A percentile compares a stretch with the other conserved stretches of the same genome.
These are phyloP conservation scores for Aquatica leii DNA, from an alignment of 2,888 invertebrate species.

Conservation along the genomic window DNA sequence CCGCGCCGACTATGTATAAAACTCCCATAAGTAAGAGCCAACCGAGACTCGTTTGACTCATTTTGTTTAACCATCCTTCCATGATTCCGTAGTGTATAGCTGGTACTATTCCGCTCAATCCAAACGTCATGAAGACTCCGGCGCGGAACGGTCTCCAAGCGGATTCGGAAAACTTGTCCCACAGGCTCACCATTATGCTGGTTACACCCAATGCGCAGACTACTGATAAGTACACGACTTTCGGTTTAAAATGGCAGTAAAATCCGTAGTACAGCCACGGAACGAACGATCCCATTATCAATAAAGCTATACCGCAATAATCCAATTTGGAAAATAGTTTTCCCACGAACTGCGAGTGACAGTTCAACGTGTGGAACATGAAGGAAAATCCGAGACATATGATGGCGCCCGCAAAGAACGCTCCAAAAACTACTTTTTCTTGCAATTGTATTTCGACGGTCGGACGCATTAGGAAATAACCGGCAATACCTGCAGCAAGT, in stretches of 20 bases:
- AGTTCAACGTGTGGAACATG: slow-evolving; percentile 97
- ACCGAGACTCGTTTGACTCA: slow-evolving; percentile 89
- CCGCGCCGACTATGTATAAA: slow-evolving; percentile 94
- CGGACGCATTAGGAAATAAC: slow-evolving; percentile 89
- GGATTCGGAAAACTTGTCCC: slow-evolving; percentile 97
- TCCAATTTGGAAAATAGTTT: slow-evolving; percentile 98
- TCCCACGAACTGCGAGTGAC: slow-evolving; percentile 97
- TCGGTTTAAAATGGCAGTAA: slow-evolving; percentile 95
- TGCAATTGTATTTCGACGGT: slow-evolving; percentile 87
- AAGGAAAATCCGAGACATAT: slow-evolving; percentile 96
- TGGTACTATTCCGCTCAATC: slow-evolving; percentile 95
- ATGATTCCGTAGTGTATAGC: slow-evolving; percentile 95
- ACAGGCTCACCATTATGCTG: slow-evolving; percentile 90
- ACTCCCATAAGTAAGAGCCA: slow-evolving; percentile 63
- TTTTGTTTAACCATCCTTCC: slow-evolving; percentile 94
- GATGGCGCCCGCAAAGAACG: slow-evolving; percentile 97
- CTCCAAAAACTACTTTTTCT: slow-evolving; percentile 94
- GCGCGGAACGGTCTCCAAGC: slow-evolving; percentile 90
- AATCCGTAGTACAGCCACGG: slow-evolving; percentile 99
- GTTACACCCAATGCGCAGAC: slow-evolving; percentile 92
- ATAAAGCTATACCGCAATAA: slow-evolving; percentile 97
- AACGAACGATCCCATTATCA: slow-evolving; percentile 99
- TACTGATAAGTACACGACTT: slow-evolving; percentile 85
- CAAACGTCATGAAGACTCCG: slow-evolving; percentile 96
- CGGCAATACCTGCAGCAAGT: slow-evolving; percentile 64